Base-by-base conservation (phyloP, 2,797 vertebrate species). In the Halcyon chelicuti region DNA sequence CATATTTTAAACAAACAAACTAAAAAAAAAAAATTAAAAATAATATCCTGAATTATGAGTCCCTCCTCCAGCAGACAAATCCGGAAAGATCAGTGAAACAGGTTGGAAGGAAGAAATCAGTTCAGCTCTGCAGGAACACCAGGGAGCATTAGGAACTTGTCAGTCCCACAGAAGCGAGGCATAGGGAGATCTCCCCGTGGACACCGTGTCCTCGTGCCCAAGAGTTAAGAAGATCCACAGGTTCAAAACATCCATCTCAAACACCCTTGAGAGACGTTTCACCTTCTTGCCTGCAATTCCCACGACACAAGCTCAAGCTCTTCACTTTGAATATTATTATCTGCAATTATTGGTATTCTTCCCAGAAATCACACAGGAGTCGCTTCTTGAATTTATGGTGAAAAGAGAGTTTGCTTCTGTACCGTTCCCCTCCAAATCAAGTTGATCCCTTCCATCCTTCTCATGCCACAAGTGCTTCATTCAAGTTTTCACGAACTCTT, bases 1-100 rank as follows among this genome's bases (percentile, higher is more conserved):
- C 94, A 96, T 95, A 86, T 88, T 96, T 95, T 66, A 88, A 82
- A 88, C 55, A 73, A 90, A 89, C 78, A 62, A 74, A 90, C 40
- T 13, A 22, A 12, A 26, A 26, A n/a, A 29, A 54, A 29, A 16
- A 35, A 39, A 12, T 39, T 12, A 28, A 55, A 55, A 33, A 19
- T 17, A 18, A 18, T 6, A 26, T 23, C 86, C 77, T 25, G 37
- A 72, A 62, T 67, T 35, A 58, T 1, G 46, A 90, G 88, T 94
- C 85, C 65, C 37, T 93, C 58, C 73, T 82, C 76, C 60, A 54
- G 82, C 74, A 87, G 77, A 80, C 83, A 79, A 96, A 96, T 83
- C 83, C 75, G 4, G 89, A 77, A 77, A 49, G 51, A 60, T 86
- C 60, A 19, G 76, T 0, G 6, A 62, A 87, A 71, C 7, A 35